phyloP scores from a whole-genome alignment of 2,797 vertebrate species.

The Sciurus vulgaris region DNA sequence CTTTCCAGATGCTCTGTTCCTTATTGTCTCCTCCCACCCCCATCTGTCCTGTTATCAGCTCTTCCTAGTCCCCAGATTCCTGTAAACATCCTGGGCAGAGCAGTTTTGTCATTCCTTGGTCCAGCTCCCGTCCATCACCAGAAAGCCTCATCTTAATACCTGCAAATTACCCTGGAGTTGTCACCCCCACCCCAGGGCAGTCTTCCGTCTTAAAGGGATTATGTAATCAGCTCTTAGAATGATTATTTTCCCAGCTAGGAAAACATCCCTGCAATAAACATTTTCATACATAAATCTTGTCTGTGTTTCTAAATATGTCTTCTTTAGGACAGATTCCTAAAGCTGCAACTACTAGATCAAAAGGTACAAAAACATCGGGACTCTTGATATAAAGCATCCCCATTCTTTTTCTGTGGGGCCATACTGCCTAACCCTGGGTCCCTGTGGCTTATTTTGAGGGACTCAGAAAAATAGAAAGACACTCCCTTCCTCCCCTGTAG shows the following conservation, averaged over 20 bases:
- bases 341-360: neutral
- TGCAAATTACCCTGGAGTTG: neutral
- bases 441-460: neutral
- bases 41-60: neutral
- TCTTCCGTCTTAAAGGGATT: neutral
- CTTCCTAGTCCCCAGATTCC: neutral
- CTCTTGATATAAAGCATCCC: neutral
- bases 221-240: neutral
- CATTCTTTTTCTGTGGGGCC: neutral
- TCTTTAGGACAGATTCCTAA: neutral
- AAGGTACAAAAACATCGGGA: neutral
- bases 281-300: neutral
- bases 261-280: neutral
- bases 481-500: neutral
- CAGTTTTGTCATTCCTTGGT: neutral
- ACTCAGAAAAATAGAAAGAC: neutral
- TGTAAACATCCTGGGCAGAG: neutral
- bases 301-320: conserved; percentile 26
- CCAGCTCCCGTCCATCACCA: neutral
- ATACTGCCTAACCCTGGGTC: neutral
- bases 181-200: neutral
- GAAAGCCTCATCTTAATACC: neutral
- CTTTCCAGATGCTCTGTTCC: neutral
- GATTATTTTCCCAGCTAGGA: neutral
- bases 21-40: neutral